phyloP scores from a whole-genome alignment of 2,797 vertebrate genomes.

The Trachops cirrhosus region DNA sequence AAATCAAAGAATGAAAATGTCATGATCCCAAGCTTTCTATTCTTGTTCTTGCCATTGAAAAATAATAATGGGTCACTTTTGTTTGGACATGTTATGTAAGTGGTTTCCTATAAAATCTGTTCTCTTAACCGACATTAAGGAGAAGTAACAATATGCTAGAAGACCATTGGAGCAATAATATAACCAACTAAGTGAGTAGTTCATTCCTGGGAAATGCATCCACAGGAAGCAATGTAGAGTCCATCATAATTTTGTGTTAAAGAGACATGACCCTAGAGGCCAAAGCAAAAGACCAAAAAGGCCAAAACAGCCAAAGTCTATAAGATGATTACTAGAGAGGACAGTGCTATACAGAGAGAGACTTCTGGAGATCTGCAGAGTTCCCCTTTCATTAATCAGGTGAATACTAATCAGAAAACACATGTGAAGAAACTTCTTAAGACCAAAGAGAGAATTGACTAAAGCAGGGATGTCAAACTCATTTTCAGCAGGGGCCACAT shows the following conservation, averaged over 20 bases:
- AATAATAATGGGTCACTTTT: neutral
- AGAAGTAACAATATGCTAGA: neutral
- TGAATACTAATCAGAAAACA: neutral
- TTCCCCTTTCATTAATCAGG: neutral
- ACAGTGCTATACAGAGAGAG: neutral
- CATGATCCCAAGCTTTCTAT: neutral
- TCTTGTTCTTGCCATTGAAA: neutral
- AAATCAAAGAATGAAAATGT: neutral
- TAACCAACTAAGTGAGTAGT: neutral
- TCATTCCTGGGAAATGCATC: neutral
- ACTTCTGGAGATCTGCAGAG: neutral
- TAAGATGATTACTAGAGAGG: neutral
- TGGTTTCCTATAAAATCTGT: neutral
- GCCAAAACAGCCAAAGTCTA: neutral
- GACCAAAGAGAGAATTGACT: neutral
- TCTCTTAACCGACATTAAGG: neutral
- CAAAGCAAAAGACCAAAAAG: neutral
- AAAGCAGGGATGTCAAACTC: neutral
- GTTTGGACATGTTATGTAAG: neutral
- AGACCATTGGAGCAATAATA: neutral
- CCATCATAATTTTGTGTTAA: neutral
- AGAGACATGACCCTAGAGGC: neutral
- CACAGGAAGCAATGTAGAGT: neutral
- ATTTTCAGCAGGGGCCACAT: too few relatives aligned
- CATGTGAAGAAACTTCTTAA: neutral